Evolutionary conservation across 2,797 vertebrate genomes (phyloP), one percentile per base, ranked within the genome.

Genomic region (Myripristis murdjan): DNA sequence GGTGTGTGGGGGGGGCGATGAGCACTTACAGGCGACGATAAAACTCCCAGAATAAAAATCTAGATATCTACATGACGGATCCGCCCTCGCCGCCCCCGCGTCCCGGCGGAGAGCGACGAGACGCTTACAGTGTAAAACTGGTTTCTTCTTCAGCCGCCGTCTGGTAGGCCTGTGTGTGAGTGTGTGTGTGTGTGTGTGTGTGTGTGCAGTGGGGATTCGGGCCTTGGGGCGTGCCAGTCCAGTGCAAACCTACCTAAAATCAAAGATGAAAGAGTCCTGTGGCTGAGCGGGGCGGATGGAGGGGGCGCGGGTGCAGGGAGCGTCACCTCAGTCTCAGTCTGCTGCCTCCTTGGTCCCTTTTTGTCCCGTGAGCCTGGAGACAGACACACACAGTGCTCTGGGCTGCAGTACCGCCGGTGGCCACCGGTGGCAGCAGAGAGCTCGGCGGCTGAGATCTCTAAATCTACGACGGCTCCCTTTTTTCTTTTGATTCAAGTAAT

Each of bases 401-500:
- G 67, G 71, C 63, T 79, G 74, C 73, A 81, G 74, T 55, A 77
- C 73, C 78, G 61, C 71, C 39, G 67, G 37, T 7, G 48, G 62
- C 61, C 61, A 53, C 62, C 46, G 26, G 4, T 41, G 77, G 76
- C 78, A 70, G 73, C 71, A 65, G 35, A 53, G 59, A 73, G 78
- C 82, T 67, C 61, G 0, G 48, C 24, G 43, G 49, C 66, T 64
- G 58, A 39, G 10, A 39, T 20, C 58, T 61, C 10, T 2, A 46
- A 77, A 43, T 72, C 54, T 44, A 14, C 20, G 14, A 22, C 41
- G 10, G 18, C 70, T 75, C 82, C 73, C 23, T 64, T 61, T 72
- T 77, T 61, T 70, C 46, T 28, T 28, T n/a, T 28, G 62, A 87
- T 94, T 94, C 94, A 93, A 93, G 94, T 94, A 93, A 90, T 75